phyloP scores from a whole-genome alignment of 1,140 invertebrate genomes.

The Listronotus bonariensis region DNA sequence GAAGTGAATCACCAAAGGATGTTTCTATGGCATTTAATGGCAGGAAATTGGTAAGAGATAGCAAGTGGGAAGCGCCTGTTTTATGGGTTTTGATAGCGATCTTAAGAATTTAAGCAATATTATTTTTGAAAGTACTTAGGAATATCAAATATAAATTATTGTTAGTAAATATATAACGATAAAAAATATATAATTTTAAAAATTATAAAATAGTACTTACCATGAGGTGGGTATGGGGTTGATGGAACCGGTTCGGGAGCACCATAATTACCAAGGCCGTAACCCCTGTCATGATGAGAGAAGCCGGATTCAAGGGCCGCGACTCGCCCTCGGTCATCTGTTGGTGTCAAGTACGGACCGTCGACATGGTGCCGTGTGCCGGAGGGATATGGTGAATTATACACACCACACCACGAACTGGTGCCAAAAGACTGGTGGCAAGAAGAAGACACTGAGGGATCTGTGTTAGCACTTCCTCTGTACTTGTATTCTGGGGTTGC shows the following conservation, averaged over 20 bases:
- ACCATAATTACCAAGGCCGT: slow-evolving; percentile 75
- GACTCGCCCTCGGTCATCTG: slow-evolving; percentile 67
- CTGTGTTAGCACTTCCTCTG: slow-evolving; percentile 59
- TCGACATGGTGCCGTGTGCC: slow-evolving; percentile 66
- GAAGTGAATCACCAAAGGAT: too few species aligned
- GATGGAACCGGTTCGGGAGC: slow-evolving; percentile 75
- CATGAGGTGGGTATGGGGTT: slow-evolving; percentile 79
- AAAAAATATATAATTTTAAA: neutral
- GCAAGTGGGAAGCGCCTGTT: too few species aligned
- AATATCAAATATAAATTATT: too few species aligned
- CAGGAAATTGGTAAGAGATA: too few species aligned
- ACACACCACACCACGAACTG: slow-evolving; percentile 69
- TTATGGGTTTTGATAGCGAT: too few species aligned
- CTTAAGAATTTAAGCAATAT: too few species aligned
- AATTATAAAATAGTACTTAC: slow-evolving; percentile 51
- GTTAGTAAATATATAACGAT: too few species aligned
- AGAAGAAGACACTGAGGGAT: slow-evolving; percentile 62
- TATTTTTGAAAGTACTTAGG: too few species aligned
- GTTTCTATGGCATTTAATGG: too few species aligned
- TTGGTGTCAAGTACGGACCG: slow-evolving; percentile 68
- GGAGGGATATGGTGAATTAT: slow-evolving; percentile 68
- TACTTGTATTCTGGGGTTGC: slow-evolving; percentile 66
- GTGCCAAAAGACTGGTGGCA: slow-evolving; percentile 75
- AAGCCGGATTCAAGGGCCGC: slow-evolving; percentile 65
- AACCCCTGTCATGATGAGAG: slow-evolving; percentile 68